These are phyloP conservation scores for Xyrauchen texanus DNA, from an alignment of 2,113 vertebrate species.

Conservation along the genomic window DNA sequence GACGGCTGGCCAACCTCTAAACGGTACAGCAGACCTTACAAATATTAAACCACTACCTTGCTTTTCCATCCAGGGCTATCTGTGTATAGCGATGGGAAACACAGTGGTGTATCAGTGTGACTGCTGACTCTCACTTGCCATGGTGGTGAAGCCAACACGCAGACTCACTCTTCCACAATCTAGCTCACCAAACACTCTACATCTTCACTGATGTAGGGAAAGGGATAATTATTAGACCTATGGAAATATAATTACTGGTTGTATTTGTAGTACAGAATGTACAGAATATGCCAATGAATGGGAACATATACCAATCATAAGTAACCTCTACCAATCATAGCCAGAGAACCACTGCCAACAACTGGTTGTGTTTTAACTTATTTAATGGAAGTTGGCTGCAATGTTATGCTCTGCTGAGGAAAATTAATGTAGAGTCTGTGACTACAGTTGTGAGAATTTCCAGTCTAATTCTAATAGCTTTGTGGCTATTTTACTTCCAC, in stretches of 20 bases:
- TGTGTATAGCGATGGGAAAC: conserved; percentile 69
- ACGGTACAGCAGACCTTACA: conserved; percentile 72
- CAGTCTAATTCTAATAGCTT: conserved; percentile 32
- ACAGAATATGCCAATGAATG: neutral
- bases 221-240: conserved; percentile 21
- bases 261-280: neutral
- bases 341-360: conserved; percentile 12
- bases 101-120: conserved; percentile 56
- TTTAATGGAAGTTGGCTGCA: neutral
- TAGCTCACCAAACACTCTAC: neutral
- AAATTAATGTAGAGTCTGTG: conserved; percentile 19
- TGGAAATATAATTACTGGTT: conserved; percentile 27
- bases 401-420: neutral
- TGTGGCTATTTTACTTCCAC: conserved; percentile 19
- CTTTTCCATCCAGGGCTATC: conserved; percentile 72
- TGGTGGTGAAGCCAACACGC: neutral
- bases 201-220: conserved; percentile 4
- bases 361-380: neutral
- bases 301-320: neutral
- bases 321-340: neutral
- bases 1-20: conserved; percentile 69
- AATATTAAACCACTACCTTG: conserved; percentile 68
- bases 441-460: conserved; percentile 3
- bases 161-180: conserved; percentile 5
- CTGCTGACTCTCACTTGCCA: conserved; percentile 11